These are phyloP conservation scores for Chrysomallon squamiferum DNA, from an alignment of 1,140 invertebrate species.

Conservation along the genomic window DNA sequence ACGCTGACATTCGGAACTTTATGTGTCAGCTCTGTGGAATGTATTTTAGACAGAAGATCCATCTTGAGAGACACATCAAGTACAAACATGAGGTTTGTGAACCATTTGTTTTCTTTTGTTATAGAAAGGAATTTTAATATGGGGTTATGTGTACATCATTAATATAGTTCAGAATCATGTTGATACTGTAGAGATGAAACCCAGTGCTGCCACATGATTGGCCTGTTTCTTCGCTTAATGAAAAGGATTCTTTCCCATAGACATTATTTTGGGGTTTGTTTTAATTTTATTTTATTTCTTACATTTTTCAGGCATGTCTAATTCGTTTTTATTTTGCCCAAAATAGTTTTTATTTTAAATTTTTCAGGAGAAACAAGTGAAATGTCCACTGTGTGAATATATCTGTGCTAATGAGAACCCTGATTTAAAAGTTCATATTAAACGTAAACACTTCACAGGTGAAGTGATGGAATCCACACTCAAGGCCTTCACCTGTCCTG, in stretches of 20 bases:
- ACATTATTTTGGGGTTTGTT: too few relatives aligned
- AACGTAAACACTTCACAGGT: slow-evolving; percentile 44
- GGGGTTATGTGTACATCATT: too few relatives aligned
- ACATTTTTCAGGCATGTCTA: too few relatives aligned
- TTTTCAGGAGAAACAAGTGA: slow-evolving; percentile 54
- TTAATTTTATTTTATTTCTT: too few relatives aligned
- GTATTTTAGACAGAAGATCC: slow-evolving; percentile 59
- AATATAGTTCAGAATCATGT: too few relatives aligned
- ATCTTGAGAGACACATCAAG: slow-evolving; percentile 58
- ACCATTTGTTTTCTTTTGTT: background rate
- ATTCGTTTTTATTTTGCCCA: too few relatives aligned
- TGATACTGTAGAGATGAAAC: too few relatives aligned
- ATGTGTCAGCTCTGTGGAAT: slow-evolving; percentile 46
- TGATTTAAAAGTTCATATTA: slow-evolving; percentile 58
- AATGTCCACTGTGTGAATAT: slow-evolving; percentile 59
- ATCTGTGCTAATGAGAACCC: slow-evolving; percentile 59
- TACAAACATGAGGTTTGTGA: slow-evolving; percentile 58
- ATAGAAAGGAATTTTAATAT: too few relatives aligned
- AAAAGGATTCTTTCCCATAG: too few relatives aligned
- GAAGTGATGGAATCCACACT: slow-evolving; percentile 22
- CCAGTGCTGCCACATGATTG: too few relatives aligned
- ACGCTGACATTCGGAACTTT: slow-evolving; percentile 50
- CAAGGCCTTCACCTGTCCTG: slow-evolving; percentile 40
- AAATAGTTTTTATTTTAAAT: too few relatives aligned
- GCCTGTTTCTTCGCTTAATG: too few relatives aligned